phyloP scores from a whole-genome alignment of 53 echinoderm and acorn worm genomes.

The Paracentrotus lividus region DNA sequence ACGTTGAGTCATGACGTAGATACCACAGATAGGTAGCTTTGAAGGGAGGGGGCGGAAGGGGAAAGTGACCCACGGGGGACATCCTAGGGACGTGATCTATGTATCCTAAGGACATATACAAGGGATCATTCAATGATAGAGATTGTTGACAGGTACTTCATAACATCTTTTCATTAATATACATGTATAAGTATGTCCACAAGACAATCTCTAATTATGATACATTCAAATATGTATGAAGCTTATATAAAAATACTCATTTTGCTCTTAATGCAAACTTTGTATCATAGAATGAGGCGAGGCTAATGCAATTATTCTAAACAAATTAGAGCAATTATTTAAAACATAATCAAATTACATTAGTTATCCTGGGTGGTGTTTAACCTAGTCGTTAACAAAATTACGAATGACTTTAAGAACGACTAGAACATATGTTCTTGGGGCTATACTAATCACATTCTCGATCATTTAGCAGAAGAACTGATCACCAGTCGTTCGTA shows the following conservation, averaged over 20 bases:
- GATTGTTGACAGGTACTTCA: not conserved
- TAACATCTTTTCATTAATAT: not conserved
- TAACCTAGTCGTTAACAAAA: no score
- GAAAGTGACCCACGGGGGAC: not conserved
- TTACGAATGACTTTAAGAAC: no score
- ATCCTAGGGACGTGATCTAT: no score
- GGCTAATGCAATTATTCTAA: not conserved
- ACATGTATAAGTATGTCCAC: not conserved
- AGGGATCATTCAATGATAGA: no score
- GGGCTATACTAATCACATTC: no score
- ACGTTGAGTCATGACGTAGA: constrained; percentile 35
- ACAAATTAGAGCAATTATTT: not conserved
- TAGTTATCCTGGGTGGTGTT: no score
- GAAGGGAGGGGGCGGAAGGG: constrained; percentile 38
- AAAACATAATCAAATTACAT: no score
- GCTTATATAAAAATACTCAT: not conserved
- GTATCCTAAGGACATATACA: no score
- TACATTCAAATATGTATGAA: not conserved
- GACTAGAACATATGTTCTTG: no score
- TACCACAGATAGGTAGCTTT: not conserved
- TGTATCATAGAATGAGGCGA: not conserved
- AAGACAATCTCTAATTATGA: not conserved
- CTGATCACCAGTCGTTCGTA: no score
- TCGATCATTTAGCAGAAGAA: no score
- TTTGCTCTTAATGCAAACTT: not conserved